phyloP scores from a whole-genome alignment of 1,140 invertebrate genomes.

The Leguminivora glycinivorella region DNA sequence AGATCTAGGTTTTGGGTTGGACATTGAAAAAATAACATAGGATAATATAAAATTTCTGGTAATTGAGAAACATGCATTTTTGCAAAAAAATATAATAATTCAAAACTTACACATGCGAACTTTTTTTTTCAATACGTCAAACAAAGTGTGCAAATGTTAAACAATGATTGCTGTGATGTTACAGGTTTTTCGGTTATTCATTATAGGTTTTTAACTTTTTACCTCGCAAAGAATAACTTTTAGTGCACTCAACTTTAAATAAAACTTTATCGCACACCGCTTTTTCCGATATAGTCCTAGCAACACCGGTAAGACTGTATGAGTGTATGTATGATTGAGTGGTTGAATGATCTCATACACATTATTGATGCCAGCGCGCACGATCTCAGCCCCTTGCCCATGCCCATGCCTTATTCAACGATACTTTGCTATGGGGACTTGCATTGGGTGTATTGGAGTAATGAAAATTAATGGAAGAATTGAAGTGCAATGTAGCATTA shows the following conservation, averaged over 20 bases:
- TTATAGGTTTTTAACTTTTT: too few species aligned
- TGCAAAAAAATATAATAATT: too few species aligned
- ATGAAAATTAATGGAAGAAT: conserved; percentile 1
- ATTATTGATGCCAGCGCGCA: conserved; percentile 30
- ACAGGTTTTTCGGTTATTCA: too few species aligned
- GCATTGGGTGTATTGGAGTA: background rate
- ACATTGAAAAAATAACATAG: conserved; percentile 3
- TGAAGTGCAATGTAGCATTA: background rate
- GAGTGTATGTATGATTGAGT: conserved; percentile 33
- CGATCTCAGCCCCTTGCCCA: conserved; percentile 33
- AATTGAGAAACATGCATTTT: too few species aligned
- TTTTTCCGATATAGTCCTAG: background rate
- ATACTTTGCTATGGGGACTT: background rate
- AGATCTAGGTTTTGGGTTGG: background rate
- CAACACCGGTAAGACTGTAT: conserved; percentile 14
- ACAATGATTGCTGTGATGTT: too few species aligned
- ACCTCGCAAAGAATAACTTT: too few species aligned
- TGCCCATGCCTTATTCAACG: conserved; percentile 32
- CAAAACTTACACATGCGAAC: too few species aligned
- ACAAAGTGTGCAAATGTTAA: too few species aligned
- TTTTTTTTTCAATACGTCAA: too few species aligned
- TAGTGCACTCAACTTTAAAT: too few species aligned
- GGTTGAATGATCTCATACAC: conserved; percentile 36
- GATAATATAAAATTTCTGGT: too few species aligned
- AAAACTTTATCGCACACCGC: too few species aligned